Evolutionary conservation across 1,140 invertebrate species (phyloP).

Genomic region (Wiebesia pumilae): DNA sequence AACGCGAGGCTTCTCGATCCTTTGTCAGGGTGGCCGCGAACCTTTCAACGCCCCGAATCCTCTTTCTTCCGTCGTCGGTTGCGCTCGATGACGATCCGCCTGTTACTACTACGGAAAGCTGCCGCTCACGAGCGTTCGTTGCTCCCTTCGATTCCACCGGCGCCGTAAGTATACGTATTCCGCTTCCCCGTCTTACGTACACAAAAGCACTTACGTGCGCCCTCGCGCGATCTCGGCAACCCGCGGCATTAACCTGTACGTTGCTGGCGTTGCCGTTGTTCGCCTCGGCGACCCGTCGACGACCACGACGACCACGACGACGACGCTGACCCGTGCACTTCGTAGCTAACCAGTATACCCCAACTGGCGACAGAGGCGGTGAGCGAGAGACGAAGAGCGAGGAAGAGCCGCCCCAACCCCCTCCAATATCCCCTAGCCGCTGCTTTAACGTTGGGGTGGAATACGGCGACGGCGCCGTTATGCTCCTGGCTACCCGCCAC

Average conservation of each 20-base stretch:
- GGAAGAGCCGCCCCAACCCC: constrained; percentile 6
- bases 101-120: neutral
- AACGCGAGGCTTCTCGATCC: too few species aligned
- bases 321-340: constrained; percentile 31
- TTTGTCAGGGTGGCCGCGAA: too few species aligned
- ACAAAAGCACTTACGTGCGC: too few species aligned
- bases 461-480: constrained; percentile 30
- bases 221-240: neutral
- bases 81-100: neutral
- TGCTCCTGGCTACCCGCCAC: constrained; percentile 6
- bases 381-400: constrained; percentile 4
- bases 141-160: neutral
- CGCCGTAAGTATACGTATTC: too few species aligned
- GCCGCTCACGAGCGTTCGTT: neutral
- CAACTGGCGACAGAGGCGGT: constrained; percentile 61
- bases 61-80: neutral
- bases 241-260: neutral
- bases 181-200: neutral
- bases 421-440: neutral
- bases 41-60: neutral
- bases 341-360: constrained; percentile 60
- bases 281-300: neutral
- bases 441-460: neutral
- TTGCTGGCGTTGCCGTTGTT: neutral
- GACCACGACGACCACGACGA: neutral